Conservation (phyloP, 2,888 invertebrate genomes). For the Thyatira batis region DNA sequence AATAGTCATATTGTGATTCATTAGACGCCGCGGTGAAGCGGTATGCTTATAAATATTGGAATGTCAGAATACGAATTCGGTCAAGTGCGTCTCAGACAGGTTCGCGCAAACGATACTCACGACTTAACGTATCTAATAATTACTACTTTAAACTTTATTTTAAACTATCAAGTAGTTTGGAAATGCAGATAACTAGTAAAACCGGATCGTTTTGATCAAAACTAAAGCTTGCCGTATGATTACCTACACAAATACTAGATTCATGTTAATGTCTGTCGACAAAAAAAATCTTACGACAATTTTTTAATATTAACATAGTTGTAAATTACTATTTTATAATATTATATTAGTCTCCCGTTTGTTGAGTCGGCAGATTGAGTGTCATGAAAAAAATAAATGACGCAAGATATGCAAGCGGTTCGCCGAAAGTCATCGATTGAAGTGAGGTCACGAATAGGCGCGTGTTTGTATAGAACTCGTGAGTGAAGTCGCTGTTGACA, state of each 20-base stretch:
- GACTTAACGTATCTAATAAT: neutral
- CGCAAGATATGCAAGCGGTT: neutral
- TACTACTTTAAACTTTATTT: neutral
- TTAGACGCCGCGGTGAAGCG: neutral
- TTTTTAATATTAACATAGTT: neutral
- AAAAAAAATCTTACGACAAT: no score
- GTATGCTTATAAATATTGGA: neutral
- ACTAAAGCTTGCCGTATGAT: neutral
- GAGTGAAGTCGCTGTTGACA: slow-evolving; percentile 36
- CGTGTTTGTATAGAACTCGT: neutral
- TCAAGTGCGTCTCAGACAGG: slow-evolving; percentile 2
- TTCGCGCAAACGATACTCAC: neutral
- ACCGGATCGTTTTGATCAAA: neutral
- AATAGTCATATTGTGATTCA: neutral
- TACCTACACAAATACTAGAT: no score
- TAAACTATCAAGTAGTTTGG: neutral
- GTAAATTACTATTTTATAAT: no score
- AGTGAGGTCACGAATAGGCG: neutral
- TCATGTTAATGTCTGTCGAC: no score
- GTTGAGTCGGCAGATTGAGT: neutral
- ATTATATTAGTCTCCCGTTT: no score
- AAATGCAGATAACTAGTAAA: neutral
- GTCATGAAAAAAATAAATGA: neutral
- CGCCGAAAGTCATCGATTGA: neutral
- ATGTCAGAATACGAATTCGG: slow-evolving; percentile 1